phyloP scores from a whole-genome alignment of 2,888 invertebrate species.

The Rhimphoctona megacephalus region DNA sequence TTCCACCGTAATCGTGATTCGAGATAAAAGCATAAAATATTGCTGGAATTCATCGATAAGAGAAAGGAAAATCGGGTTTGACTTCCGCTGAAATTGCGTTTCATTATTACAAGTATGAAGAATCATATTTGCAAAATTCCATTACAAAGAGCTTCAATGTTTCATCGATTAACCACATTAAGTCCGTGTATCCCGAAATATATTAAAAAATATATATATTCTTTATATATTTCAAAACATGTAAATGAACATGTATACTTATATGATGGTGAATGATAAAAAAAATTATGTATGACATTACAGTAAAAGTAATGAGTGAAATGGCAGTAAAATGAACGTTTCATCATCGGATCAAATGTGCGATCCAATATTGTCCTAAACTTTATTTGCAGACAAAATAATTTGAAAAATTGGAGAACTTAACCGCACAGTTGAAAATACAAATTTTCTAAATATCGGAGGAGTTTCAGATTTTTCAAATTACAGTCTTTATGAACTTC shows the following conservation, averaged over 20 bases:
- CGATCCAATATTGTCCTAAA: background rate
- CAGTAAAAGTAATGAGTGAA: background rate
- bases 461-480: constrained; percentile 2
- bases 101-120: background rate
- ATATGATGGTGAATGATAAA: background rate
- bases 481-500: constrained; percentile 2
- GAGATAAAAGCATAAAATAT: constrained; percentile 21
- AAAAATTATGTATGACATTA: background rate
- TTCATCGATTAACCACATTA: background rate
- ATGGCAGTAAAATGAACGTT: background rate
- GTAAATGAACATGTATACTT: background rate
- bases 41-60: constrained; percentile 29
- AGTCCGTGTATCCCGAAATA: background rate
- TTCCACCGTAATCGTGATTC: constrained; percentile 2
- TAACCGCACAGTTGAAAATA: background rate
- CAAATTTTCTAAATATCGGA: background rate
- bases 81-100: background rate
- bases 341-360: background rate
- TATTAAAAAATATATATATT: background rate
- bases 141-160: background rate
- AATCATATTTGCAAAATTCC: background rate
- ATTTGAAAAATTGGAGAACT: background rate
- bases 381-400: background rate
- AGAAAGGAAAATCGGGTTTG: constrained; percentile 1
- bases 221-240: background rate